Base-by-base conservation (phyloP, 2,888 invertebrate species). In the Lithosia quadra region DNA sequence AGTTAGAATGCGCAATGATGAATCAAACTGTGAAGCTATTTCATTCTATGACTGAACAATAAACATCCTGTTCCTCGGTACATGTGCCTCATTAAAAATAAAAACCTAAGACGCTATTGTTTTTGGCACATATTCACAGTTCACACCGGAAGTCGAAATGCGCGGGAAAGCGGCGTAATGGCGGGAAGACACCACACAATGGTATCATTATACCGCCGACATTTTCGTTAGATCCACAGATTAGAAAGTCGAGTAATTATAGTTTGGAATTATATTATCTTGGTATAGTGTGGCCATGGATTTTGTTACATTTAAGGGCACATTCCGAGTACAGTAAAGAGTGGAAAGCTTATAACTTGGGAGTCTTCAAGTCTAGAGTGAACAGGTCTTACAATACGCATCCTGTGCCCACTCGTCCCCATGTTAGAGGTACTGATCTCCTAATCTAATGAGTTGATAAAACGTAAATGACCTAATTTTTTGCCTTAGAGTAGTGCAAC, bases 101-200 rank as follows among this genome's bases (percentile, higher is more conserved):
- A 68, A 74, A 71, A 76, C 72, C 76, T 73, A 79, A 76, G 71
- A 69, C 67, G 58, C 69, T 73, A 79, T 79, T 79, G 79, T 79
- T 68, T 70, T 63, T 73, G 80, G 76, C 75, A 76, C 67, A 78
- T 73, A 78, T 80, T 74, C 76, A 53, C 59, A 18, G 69, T 69
- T 69, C 69, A 69, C 78, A 74, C 65, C 79, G 82, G 82, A 82
- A 80, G 78, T 78, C 65, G 67, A 71, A 75, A 77, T 73, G 76
- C 78, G 81, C 81, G 82, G 82, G 81, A 81, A 81, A 80, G 75
- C 72, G 68, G 22, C 64, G 62, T 82, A 82, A 82, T 78, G 74
- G 80, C 81, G 80, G 80, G 76, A 76, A 81, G 77, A 74, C 61
- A 59, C 18, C 22, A 67, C 68, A 76, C 79, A 80, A 81, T 80